phyloP scores from a whole-genome alignment of 2,113 vertebrate species.

The Strix uralensis region DNA sequence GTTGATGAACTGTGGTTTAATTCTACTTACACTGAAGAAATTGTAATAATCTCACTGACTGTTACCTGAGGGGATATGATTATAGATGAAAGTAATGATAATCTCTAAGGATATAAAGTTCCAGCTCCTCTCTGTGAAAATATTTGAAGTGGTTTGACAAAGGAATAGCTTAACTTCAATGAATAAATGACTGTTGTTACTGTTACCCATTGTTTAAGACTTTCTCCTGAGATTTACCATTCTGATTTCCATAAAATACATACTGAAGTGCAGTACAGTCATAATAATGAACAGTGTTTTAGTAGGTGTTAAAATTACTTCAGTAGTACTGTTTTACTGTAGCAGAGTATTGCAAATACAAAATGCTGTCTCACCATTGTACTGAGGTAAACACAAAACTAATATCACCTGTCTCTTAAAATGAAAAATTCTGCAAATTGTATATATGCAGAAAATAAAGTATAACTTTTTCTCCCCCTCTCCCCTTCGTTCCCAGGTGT shows the following conservation, averaged over 20 bases:
- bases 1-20: constrained; percentile 5
- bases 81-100: constrained; percentile 20
- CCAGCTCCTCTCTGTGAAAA: not conserved
- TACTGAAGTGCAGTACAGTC: constrained; percentile 1
- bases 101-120: constrained; percentile 20
- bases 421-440: not conserved
- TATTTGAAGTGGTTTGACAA: constrained; percentile 40
- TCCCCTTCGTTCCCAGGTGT: constrained; percentile 81
- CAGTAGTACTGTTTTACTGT: not conserved
- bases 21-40: not conserved
- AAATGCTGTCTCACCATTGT: not conserved
- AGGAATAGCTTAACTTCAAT: not conserved
- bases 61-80: constrained; percentile 2
- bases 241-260: constrained; percentile 34
- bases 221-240: constrained; percentile 27
- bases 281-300: not conserved
- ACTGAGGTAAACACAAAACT: not conserved
- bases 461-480: not conserved
- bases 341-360: not conserved
- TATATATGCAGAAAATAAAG: not conserved
- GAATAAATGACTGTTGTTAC: constrained; percentile 19
- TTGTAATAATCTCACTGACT: not conserved
- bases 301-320: not conserved
- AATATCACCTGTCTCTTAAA: not conserved
- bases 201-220: not conserved